Conservation (phyloP, 2,888 invertebrate species). For the Diplolepis rosae region DNA sequence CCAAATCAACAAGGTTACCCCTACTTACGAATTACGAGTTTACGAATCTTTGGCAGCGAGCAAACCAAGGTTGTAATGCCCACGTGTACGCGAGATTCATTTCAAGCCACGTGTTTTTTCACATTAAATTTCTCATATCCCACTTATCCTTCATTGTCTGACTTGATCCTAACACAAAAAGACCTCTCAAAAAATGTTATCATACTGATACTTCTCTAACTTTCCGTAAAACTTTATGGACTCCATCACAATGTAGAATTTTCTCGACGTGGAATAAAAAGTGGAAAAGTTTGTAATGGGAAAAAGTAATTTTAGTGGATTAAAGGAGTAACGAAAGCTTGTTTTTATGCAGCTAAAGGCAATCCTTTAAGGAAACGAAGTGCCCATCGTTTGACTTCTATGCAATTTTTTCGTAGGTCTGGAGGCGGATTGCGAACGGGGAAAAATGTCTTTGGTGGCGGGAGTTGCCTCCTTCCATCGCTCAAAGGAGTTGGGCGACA, state of each 20-base stretch:
- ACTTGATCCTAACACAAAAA: constrained; percentile 6
- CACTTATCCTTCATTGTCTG: not conserved
- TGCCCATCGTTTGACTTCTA: constrained; percentile 50
- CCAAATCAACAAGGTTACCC: constrained; percentile 63
- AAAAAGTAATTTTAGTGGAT: not conserved
- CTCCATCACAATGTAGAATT: not conserved
- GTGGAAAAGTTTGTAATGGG: not conserved
- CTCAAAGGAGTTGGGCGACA: constrained; percentile 49
- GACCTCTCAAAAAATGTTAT: not conserved
- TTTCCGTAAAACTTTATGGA: too few species aligned
- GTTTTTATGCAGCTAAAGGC: constrained; percentile 17
- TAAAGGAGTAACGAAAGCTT: not conserved
- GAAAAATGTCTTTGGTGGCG: constrained; percentile 65
- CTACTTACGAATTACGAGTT: constrained; percentile 58
- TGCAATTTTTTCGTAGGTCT: constrained; percentile 47
- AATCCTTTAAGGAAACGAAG: constrained; percentile 24
- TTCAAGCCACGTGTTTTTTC: constrained; percentile 50
- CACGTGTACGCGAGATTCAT: constrained; percentile 57
- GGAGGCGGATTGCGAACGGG: constrained; percentile 47
- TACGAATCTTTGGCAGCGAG: constrained; percentile 63
- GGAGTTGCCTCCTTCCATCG: constrained; percentile 49
- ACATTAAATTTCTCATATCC: constrained; percentile 32
- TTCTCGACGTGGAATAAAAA: not conserved
- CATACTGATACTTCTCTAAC: not conserved
- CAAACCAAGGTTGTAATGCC: constrained; percentile 56